A percentile compares a stretch with the other conserved stretches of the same genome.
phyloP scores from a whole-genome alignment of 2,888 invertebrate species.

The Thereva nobilitata region DNA sequence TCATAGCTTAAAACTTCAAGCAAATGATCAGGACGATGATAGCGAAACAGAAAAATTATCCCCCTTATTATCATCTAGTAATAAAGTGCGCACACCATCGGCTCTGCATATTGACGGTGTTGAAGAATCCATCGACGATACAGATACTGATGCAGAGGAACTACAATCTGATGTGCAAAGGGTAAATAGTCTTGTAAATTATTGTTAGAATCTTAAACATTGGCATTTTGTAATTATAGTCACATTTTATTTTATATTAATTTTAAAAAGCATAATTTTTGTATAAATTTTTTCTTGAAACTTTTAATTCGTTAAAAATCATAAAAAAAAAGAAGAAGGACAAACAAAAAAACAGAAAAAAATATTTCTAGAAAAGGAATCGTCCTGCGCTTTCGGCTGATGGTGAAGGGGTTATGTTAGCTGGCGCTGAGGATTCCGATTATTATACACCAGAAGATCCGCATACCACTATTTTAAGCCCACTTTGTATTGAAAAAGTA shows the following conservation, averaged over 20 bases:
- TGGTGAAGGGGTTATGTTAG: conserved; percentile 47
- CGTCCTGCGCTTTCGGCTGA: conserved; percentile 47
- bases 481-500: conserved; percentile 60
- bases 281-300: not conserved
- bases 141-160: conserved; percentile 60
- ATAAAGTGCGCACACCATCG: conserved; percentile 38
- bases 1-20: conserved; percentile 47
- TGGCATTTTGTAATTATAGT: conserved; percentile 8
- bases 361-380: conserved; percentile 46
- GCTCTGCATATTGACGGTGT: conserved; percentile 59
- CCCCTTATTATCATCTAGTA: conserved; percentile 64
- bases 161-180: conserved; percentile 38
- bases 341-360: conserved; percentile 20
- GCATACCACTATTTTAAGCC: conserved; percentile 68
- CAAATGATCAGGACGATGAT: conserved; percentile 66
- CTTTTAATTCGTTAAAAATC: conserved; percentile 1
- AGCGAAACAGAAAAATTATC: conserved; percentile 84
- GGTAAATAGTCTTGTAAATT: conserved; percentile 24
- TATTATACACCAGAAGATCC: conserved; percentile 80
- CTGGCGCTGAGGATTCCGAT: conserved; percentile 71
- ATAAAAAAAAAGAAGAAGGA: conserved; percentile 12
- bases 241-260: conserved; percentile 8
- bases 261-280: conserved; percentile 1
- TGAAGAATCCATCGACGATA: conserved; percentile 67
- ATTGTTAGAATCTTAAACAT: conserved; percentile 12